Evolutionary conservation across 2,797 vertebrate species (phyloP).

Genomic region (Schizopygopsis pylzovi): DNA sequence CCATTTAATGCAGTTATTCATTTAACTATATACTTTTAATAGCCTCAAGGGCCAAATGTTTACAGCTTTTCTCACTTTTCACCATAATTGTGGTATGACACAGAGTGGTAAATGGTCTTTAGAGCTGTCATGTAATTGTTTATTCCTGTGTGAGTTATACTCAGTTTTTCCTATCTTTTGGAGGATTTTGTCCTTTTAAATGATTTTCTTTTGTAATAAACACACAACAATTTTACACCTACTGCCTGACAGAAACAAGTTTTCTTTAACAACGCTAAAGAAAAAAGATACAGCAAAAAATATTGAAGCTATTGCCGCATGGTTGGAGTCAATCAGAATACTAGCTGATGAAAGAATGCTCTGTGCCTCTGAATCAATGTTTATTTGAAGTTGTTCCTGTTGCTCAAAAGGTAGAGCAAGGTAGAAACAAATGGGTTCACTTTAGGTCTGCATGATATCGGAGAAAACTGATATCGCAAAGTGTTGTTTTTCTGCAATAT

Average conservation of each 20-base stretch:
- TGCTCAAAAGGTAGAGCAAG: background rate
- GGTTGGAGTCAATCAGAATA: background rate
- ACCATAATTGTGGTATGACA: background rate
- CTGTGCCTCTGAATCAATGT: background rate
- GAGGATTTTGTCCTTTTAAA: background rate
- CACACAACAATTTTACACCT: background rate
- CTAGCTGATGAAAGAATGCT: background rate
- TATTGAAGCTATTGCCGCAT: background rate
- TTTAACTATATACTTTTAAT: background rate
- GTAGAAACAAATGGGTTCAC: background rate
- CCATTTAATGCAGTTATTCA: background rate
- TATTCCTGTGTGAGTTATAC: background rate
- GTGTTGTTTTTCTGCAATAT: background rate
- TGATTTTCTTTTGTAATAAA: background rate
- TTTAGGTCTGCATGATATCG: background rate
- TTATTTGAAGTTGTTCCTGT: background rate
- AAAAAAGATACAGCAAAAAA: too few species aligned
- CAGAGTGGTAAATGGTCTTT: background rate
- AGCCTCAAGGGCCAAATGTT: constrained; percentile 8
- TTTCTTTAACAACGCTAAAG: background rate
- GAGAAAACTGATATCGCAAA: background rate
- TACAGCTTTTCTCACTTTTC: background rate
- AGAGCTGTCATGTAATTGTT: background rate
- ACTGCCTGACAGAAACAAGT: background rate
- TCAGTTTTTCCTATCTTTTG: background rate